These are phyloP conservation scores for Antennarius striatus DNA, from an alignment of 2,113 vertebrate genomes.

Conservation along the genomic window DNA sequence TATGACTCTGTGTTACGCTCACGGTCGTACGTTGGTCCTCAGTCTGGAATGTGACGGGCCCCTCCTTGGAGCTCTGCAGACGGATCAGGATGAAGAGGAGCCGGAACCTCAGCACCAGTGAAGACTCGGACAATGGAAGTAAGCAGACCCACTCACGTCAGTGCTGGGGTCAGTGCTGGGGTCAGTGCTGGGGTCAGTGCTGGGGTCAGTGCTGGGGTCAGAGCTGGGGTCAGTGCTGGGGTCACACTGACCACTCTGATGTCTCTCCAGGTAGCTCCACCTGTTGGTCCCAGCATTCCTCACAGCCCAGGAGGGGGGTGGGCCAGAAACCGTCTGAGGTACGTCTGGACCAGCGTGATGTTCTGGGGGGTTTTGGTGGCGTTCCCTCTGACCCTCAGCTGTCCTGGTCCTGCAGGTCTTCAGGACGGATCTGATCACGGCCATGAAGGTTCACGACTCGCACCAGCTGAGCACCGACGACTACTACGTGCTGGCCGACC, in stretches of 20 bases:
- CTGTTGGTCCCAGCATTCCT: slow-evolving; percentile 94
- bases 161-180: too few species aligned
- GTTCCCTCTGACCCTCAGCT: neutral
- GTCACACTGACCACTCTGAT: neutral
- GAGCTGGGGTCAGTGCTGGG: too few species aligned
- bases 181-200: too few species aligned
- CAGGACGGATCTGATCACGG: slow-evolving; percentile 97
- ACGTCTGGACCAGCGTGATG: slow-evolving; percentile 19
- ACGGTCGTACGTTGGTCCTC: too few species aligned
- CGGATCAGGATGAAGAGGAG: slow-evolving; percentile 91
- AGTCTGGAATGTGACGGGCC: slow-evolving; percentile 24
- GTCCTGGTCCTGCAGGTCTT: slow-evolving; percentile 85
- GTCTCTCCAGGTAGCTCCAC: slow-evolving; percentile 88
- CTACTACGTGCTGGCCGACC: slow-evolving; percentile 92
- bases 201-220: too few species aligned
- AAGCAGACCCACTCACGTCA: slow-evolving; percentile 69
- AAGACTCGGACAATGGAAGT: slow-evolving; percentile 98
- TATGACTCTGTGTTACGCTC: too few species aligned
- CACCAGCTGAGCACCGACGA: slow-evolving; percentile 93
- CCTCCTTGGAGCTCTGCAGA: slow-evolving; percentile 32
- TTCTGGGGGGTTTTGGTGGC: too few species aligned
- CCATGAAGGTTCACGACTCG: slow-evolving; percentile 98
- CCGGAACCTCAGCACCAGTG: slow-evolving; percentile 92
- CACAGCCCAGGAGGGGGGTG: slow-evolving; percentile 83
- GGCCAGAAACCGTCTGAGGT: slow-evolving; percentile 96